Evolutionary conservation across 2,113 vertebrate species (phyloP), one percentile per base, ranked within the genome.

Genomic region (Elephas maximus): DNA sequence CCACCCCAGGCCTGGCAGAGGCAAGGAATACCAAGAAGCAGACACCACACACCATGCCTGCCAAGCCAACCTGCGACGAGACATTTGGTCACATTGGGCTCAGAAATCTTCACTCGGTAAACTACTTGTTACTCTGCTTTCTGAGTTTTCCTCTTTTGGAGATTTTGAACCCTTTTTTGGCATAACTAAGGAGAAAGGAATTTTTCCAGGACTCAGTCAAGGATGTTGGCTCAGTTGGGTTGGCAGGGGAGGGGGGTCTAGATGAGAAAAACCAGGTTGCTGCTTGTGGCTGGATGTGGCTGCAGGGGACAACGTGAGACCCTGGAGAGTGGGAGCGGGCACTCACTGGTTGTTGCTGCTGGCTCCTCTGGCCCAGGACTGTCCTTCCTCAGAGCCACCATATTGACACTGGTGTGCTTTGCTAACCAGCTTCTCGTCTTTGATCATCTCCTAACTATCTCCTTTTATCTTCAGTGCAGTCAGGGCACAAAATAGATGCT

Each of bases 151-250:
- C 86, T 85, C 62, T 94, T 91, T 90, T 94, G 93, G 96, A 97
- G 96, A 96, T 37, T 83, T 86, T 96, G 53, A 65, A 73, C 24
- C 45, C 51, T 94, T 91, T 84, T 88, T 91, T 96, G 88, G 88
- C 77, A 89, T 79, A 89, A 62, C 92, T 71, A 81, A 96, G 45
- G 53, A 79, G 95, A 95, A 96, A 97, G 88, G 91, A 96, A 93
- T 95, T 96, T 97, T 97, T 95, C 96, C 94, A 96, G 90, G 69
- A 80, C 76, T 94, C 81, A 88, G 88, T 93, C 69, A 89, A 67
- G 89, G 86, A 87, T 23, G 76, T 89, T 97, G 95, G 76, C 81
- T 94, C 45, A 53, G 79, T 63, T 44, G 41, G 77, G 41, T 37
- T 82, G 48, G 88, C 82, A 17, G 30, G n/a, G 57, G 45, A 62